These are phyloP conservation scores for Myotis pilosus DNA, from an alignment of 2,797 vertebrate species.

Conservation along the genomic window DNA sequence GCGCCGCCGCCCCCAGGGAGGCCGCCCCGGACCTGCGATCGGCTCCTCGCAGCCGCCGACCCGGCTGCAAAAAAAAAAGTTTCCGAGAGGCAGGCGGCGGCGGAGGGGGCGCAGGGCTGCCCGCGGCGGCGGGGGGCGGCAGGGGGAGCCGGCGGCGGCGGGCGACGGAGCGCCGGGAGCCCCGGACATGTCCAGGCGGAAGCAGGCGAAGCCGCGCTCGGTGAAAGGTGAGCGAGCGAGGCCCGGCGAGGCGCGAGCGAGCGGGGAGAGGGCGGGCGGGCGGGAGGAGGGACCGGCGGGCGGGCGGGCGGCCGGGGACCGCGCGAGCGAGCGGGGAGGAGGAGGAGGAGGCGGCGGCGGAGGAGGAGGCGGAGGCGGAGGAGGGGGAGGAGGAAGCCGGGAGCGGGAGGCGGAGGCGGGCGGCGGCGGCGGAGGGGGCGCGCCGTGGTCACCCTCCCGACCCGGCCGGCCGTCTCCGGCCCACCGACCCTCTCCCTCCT, in stretches of 20 bases:
- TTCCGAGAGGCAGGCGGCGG: constrained; percentile 78
- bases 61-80: constrained; percentile 81
- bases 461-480: neutral
- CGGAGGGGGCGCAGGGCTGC: constrained; percentile 71
- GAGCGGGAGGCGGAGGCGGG: constrained; percentile 58
- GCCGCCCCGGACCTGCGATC: constrained; percentile 68
- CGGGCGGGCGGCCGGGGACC: constrained; percentile 67
- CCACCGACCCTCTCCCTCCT: neutral
- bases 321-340: constrained; percentile 49
- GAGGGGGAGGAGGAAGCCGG: constrained; percentile 52
- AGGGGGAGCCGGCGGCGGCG: constrained; percentile 74
- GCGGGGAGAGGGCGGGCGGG: constrained; percentile 57
- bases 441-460: constrained; percentile 1
- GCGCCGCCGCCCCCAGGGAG: constrained; percentile 59
- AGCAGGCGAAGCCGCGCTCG: constrained; percentile 98
- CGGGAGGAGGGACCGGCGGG: constrained; percentile 70
- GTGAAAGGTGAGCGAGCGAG: constrained; percentile 94
- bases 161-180: constrained; percentile 75
- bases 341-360: constrained; percentile 54
- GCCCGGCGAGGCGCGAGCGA: constrained; percentile 69
- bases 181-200: constrained; percentile 95
- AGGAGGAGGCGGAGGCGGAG: constrained; percentile 51
- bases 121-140: constrained; percentile 77
- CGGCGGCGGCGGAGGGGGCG: constrained; percentile 49
- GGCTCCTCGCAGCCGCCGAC: constrained; percentile 65